Percentiles rank a stretch among this genome's conserved stretches.
Conservation (phyloP, 30 jellyfish, hydroid and myxozoan species). For the Calvadosia cruxmelitensis region DNA sequence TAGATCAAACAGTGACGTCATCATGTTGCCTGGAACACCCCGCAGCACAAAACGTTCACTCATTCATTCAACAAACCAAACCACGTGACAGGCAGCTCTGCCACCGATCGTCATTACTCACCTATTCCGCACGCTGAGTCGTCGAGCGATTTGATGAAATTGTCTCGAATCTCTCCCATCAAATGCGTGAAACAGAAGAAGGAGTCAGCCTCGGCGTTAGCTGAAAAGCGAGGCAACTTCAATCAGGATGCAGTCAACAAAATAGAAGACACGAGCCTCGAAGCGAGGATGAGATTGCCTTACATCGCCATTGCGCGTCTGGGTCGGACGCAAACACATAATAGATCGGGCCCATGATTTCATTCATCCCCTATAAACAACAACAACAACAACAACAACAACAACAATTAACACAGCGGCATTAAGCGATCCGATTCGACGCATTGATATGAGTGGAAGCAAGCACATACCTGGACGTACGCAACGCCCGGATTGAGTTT, state of each 20-base stretch:
- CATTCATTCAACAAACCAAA: not conserved
- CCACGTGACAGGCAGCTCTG: not conserved
- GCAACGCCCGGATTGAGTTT: slow-evolving; percentile 85
- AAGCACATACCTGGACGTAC: slow-evolving; percentile 75
- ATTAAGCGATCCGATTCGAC: not conserved
- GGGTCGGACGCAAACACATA: slow-evolving; percentile 86
- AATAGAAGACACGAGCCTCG: not conserved
- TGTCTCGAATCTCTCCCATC: slow-evolving; percentile 94
- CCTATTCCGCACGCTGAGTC: slow-evolving; percentile 90
- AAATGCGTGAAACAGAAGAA: slow-evolving; percentile 81
- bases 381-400: not conserved
- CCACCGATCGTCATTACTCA: not conserved
- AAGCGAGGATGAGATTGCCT: not conserved
- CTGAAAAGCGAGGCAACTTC: slow-evolving; percentile 22
- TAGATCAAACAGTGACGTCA: slow-evolving; percentile 37
- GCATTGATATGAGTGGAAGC: not conserved
- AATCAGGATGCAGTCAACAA: no score
- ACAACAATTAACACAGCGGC: not conserved
- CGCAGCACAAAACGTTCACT: no score
- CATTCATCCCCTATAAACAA: slow-evolving; percentile 88
- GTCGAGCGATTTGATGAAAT: slow-evolving; percentile 73
- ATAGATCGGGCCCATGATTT: slow-evolving; percentile 77
- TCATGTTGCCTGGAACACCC: slow-evolving; percentile 77
- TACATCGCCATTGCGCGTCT: slow-evolving; percentile 73
- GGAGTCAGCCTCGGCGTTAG: slow-evolving; percentile 83